Evolutionary conservation across 1,140 invertebrate genomes (phyloP), one percentile per base, ranked within the genome.

Genomic region (Ladona fulva): DNA sequence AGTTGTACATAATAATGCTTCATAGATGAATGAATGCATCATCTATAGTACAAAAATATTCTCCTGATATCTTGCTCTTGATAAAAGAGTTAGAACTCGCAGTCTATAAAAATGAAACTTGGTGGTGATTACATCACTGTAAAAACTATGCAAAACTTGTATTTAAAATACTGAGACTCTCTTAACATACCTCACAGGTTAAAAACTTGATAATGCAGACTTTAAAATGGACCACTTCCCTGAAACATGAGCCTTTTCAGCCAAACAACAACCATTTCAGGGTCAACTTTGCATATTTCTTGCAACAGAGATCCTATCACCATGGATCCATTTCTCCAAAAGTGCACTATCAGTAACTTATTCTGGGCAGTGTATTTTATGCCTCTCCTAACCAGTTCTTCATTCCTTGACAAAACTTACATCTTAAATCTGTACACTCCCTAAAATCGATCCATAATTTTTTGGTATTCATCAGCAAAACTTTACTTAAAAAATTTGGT

Each of bases 101-200:
- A 52, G 44, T 16, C n/a, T 6, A 66, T 19, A 66, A 66, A 66
- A 66, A 66, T 66, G 1, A 66, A 66, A 66, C 8, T 1, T 5
- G 29, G 52, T 66, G 52, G 52, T 66, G 52, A 66, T 66, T 66
- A 66, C 52, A 66, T 66, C 52, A 66, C 52, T 66, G 52, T 66
- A 19, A 16, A 16, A 66, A 19, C 12, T 66, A 16, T 66, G 52
- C 14, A 66, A 66, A 66, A 66, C 52, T 66, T 66, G 52, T 66
- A 66, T 66, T 66, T 66, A 66, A 66, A 66, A 66, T 66, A 66
- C 52, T 66, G 52, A 22, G 14, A 6, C n/a, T 66, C 52, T 66
- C 52, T 66, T 66, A 3, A 12, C 52, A 66, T 22, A 16, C 29
- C 29, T 37, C 29, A 37, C 29, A 37, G 29, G 29, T 19, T 66